phyloP scores from a whole-genome alignment of 1,140 invertebrate species.

The Zaprionus davidi region DNA sequence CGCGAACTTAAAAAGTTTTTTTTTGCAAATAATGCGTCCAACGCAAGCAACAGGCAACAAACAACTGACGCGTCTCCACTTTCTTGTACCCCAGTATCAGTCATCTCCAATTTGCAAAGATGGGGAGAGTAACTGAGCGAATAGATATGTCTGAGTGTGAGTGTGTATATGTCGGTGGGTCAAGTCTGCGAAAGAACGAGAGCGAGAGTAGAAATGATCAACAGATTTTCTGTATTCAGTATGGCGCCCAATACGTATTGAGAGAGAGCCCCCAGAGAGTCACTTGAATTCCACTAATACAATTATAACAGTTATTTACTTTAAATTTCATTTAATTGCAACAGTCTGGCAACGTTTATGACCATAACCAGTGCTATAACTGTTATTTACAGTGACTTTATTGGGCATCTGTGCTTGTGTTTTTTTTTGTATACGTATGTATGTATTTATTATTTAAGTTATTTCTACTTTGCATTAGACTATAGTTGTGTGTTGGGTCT shows the following conservation, averaged over 20 bases:
- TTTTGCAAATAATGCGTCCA: slow-evolving; percentile 1
- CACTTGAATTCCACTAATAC: not conserved
- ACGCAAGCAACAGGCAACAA: slow-evolving; percentile 19
- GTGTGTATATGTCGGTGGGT: slow-evolving; percentile 2
- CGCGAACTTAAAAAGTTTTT: not conserved
- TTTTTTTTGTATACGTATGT: not conserved
- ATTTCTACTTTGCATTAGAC: not conserved
- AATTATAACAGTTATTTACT: slow-evolving; percentile 1
- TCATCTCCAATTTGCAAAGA: slow-evolving; percentile 11
- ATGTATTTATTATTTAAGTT: not conserved
- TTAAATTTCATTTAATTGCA: not conserved
- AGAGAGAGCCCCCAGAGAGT: not conserved
- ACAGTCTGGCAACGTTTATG: not conserved
- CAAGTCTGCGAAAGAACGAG: not conserved
- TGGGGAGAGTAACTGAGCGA: not conserved
- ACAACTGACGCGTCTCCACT: slow-evolving; percentile 44
- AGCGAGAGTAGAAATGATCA: not conserved
- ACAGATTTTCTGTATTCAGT: not conserved
- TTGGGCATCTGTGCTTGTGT: too few relatives aligned
- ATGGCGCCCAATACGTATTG: not conserved
- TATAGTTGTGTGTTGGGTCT: too few relatives aligned
- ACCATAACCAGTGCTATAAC: not conserved
- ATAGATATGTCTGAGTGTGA: not conserved
- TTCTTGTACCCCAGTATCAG: not conserved
- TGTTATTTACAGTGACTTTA: not conserved